phyloP scores from a whole-genome alignment of 2,888 invertebrate genomes.

The Philopedon plagiatum region DNA sequence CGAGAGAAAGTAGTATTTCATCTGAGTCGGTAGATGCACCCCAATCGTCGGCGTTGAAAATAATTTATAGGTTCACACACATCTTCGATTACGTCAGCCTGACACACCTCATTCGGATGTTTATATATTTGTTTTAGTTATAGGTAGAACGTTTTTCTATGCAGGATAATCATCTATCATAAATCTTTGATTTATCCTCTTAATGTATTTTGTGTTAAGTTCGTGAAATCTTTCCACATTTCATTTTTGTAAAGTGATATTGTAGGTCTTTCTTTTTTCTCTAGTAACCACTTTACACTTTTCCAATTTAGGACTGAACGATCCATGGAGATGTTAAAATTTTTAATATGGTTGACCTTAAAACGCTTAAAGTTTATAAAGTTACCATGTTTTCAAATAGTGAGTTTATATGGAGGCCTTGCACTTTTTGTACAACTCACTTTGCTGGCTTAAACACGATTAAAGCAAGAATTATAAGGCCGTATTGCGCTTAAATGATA shows the following conservation, averaged over 20 bases:
- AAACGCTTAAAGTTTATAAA: neutral
- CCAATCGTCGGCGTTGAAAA: neutral
- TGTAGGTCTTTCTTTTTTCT: neutral
- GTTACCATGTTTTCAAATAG: neutral
- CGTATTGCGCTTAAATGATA: neutral
- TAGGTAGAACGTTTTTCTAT: neutral
- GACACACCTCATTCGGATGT: neutral
- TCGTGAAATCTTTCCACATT: neutral
- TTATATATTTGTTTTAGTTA: neutral
- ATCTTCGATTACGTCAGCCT: neutral
- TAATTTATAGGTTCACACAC: neutral
- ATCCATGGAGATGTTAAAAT: neutral
- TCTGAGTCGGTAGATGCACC: neutral
- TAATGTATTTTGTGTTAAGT: neutral
- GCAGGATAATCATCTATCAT: neutral
- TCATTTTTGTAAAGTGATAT: neutral
- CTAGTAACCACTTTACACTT: neutral
- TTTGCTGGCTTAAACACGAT: neutral
- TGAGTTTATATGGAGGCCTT: neutral
- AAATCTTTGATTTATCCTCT: neutral
- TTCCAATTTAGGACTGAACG: neutral
- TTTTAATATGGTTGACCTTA: neutral
- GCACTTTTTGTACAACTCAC: no score
- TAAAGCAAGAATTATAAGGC: neutral
- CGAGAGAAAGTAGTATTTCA: neutral